phyloP scores from a whole-genome alignment of 2,888 invertebrate genomes.

The Amiota mariae region DNA sequence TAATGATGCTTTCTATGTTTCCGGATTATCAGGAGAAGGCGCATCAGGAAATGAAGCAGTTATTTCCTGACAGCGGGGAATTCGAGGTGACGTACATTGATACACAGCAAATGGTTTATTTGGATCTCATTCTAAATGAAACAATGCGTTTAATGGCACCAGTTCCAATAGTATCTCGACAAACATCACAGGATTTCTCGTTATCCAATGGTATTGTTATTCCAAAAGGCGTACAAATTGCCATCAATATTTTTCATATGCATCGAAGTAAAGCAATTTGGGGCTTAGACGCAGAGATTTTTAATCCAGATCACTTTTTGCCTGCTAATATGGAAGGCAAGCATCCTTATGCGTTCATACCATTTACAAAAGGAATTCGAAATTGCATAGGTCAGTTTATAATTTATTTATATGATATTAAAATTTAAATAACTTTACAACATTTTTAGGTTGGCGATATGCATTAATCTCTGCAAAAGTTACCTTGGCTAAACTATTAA shows the following conservation, averaged over 20 bases:
- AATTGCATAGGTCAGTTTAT: conserved; percentile 66
- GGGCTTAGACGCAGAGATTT: conserved; percentile 69
- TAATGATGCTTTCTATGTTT: conserved; percentile 68
- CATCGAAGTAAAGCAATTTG: conserved; percentile 69
- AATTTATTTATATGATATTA: neutral
- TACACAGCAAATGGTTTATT: conserved; percentile 64
- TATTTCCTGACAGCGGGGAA: conserved; percentile 58
- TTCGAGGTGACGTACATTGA: conserved; percentile 62
- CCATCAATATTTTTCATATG: conserved; percentile 68
- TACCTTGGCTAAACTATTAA: conserved; percentile 63
- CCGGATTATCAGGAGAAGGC: conserved; percentile 66
- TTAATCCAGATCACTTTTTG: conserved; percentile 71
- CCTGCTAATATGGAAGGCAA: conserved; percentile 64
- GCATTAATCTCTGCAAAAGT: conserved; percentile 67
- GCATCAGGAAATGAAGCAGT: conserved; percentile 61
- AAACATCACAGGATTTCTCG: conserved; percentile 56
- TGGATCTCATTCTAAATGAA: conserved; percentile 70
- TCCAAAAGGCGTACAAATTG: conserved; percentile 68
- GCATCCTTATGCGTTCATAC: conserved; percentile 70
- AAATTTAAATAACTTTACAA: neutral
- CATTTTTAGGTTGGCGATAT: conserved; percentile 64
- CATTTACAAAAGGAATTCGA: conserved; percentile 71
- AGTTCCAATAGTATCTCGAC: conserved; percentile 66
- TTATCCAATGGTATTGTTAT: conserved; percentile 64
- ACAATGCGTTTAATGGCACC: conserved; percentile 69